Percentiles rank a stretch among this genome's conserved stretches.
Evolutionary conservation across 2,888 invertebrate species (phyloP).

Genomic region (Hermodice carunculata): DNA sequence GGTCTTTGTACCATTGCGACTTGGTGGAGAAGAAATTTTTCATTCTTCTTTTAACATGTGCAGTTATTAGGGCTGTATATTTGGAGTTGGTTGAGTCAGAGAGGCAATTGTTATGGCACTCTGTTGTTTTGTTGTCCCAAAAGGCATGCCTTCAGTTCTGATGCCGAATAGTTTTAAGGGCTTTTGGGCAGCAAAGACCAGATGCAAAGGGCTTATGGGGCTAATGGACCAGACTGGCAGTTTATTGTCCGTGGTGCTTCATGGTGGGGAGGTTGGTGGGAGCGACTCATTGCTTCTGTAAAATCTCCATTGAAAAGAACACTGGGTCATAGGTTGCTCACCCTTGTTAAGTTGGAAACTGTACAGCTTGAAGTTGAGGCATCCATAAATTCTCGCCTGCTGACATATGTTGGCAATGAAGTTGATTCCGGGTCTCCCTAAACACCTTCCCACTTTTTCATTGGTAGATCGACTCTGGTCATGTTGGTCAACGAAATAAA

Average conservation of each 20-base stretch:
- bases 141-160: neutral
- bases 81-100: neutral
- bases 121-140: neutral
- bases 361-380: constrained; percentile 1
- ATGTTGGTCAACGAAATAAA: no score
- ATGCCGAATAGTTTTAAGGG: neutral
- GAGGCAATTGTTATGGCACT: neutral
- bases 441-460: neutral
- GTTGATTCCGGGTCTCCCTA: neutral
- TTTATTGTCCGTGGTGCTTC: no score
- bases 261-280: constrained; percentile 30
- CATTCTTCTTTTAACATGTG: neutral
- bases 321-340: neutral
- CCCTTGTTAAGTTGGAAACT: neutral
- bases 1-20: neutral
- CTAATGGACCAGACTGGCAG: no score
- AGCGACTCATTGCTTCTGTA: constrained; percentile 9
- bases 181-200: neutral
- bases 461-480: no score
- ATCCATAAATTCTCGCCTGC: constrained; percentile 1
- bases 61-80: neutral
- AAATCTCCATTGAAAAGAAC: constrained; percentile 18
- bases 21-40: neutral
- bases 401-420: neutral
- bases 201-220: no score